Percentiles rank a stretch among this genome's conserved stretches.
Evolutionary conservation across 2,888 invertebrate species (phyloP).

Genomic region (Oligia latruncula): DNA sequence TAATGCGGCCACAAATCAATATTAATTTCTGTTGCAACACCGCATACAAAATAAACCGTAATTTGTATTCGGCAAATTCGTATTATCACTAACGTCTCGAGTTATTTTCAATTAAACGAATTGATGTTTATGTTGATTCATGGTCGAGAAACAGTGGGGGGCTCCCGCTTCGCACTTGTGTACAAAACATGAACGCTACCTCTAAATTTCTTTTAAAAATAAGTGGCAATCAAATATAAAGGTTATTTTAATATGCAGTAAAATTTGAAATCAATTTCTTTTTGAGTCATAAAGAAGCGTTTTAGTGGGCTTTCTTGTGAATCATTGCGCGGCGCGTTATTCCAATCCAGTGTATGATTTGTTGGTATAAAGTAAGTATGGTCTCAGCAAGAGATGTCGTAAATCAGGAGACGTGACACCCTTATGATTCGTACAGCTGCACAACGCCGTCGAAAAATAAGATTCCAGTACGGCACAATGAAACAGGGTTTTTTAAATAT

Average conservation of each 20-base stretch:
- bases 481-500: conserved; percentile 70
- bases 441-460: conserved; percentile 79
- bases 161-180: conserved; percentile 68
- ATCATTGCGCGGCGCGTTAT: conserved; percentile 75
- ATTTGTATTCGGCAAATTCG: conserved; percentile 71
- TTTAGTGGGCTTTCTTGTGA: conserved; percentile 82
- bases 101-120: conserved; percentile 83
- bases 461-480: conserved; percentile 71
- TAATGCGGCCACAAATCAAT: conserved; percentile 66
- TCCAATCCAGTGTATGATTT: conserved; percentile 82
- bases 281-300: conserved; percentile 82
- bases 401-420: conserved; percentile 85
- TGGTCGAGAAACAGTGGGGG: conserved; percentile 79
- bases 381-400: conserved; percentile 84
- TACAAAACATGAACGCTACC: conserved; percentile 66
- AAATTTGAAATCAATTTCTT: conserved; percentile 88
- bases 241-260: conserved; percentile 89
- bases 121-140: conserved; percentile 84
- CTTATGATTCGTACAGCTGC: conserved; percentile 81
- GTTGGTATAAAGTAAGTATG: conserved; percentile 81
- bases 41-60: conserved; percentile 67
- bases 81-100: conserved; percentile 68
- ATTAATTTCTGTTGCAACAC: conserved; percentile 65
- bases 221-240: conserved; percentile 85
- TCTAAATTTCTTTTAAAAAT: conserved; percentile 75